Conservation (phyloP, 2,888 invertebrate genomes). For the Drosophila putrida region DNA sequence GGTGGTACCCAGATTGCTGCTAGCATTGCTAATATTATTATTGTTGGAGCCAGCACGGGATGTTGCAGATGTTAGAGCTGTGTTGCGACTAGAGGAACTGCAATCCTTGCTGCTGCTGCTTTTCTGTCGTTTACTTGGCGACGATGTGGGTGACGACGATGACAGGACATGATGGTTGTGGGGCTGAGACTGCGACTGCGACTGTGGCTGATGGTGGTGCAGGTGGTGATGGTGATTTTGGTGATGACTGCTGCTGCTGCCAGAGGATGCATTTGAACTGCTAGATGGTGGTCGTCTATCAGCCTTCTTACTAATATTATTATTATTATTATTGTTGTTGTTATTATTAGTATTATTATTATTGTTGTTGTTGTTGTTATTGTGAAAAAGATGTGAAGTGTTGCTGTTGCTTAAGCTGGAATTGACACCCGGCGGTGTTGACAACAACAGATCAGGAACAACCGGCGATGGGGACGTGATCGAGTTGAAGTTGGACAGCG, state of each 20-base stretch:
- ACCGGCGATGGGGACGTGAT: constrained; percentile 85
- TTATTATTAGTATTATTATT: constrained; percentile 41
- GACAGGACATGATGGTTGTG: constrained; percentile 68
- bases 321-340: constrained; percentile 40
- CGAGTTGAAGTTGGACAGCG: constrained; percentile 84
- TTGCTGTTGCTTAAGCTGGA: constrained; percentile 62
- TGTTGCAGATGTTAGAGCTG: constrained; percentile 65
- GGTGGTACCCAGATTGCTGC: constrained; percentile 36
- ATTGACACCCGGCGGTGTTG: constrained; percentile 83
- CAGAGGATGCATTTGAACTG: constrained; percentile 48
- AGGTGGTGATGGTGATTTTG: constrained; percentile 58
- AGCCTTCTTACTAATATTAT: constrained; percentile 55
- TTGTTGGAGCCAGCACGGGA: constrained; percentile 41
- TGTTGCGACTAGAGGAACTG: constrained; percentile 74
- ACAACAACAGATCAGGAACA: constrained; percentile 84
- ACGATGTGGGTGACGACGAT: constrained; percentile 80
- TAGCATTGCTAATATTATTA: constrained; percentile 55
- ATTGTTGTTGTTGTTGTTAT: constrained; percentile 45
- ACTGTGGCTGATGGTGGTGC: constrained; percentile 55
- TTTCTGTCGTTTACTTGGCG: constrained; percentile 83
- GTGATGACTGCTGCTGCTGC: constrained; percentile 34
- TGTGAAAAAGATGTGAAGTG: constrained; percentile 55
- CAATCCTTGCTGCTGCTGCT: constrained; percentile 61
- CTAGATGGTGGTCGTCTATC: constrained; percentile 61
- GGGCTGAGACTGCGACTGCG: constrained; percentile 51